phyloP scores from a whole-genome alignment of 2,113 vertebrate species.

The Microcebus murinus region DNA sequence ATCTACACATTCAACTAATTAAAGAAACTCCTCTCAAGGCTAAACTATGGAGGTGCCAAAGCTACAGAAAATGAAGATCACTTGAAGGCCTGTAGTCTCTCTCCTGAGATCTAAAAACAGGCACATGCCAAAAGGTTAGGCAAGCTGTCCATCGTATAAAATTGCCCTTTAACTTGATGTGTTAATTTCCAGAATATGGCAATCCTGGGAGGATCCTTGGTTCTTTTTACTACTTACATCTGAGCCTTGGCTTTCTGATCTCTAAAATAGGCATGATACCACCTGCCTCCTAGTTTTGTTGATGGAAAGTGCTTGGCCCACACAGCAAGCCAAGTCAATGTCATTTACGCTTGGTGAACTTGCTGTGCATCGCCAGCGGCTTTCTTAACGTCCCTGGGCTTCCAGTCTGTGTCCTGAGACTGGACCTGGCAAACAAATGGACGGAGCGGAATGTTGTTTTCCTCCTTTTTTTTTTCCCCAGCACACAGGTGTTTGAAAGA shows the following conservation, averaged over 20 bases:
- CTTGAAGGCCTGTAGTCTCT: background rate
- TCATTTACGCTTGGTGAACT: background rate
- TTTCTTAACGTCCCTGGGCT: background rate
- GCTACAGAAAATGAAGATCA: background rate
- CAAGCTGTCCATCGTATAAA: background rate
- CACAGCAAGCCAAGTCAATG: background rate
- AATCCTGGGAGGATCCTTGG: background rate
- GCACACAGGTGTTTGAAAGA: background rate
- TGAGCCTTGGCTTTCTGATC: background rate
- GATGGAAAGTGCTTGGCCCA: too few species aligned
- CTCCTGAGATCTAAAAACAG: background rate
- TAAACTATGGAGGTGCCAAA: slow-evolving; percentile 8
- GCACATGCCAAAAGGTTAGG: background rate
- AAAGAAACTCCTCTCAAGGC: background rate
- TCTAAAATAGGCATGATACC: background rate
- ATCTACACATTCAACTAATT: background rate
- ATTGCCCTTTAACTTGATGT: background rate
- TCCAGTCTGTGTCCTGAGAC: background rate
- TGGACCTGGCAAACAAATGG: background rate
- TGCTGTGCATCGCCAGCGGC: background rate
- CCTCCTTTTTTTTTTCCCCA: background rate
- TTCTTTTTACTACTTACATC: background rate
- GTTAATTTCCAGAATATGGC: background rate
- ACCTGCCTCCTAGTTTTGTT: background rate
- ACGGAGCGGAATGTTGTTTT: background rate